Evolutionary conservation across 2,113 vertebrate species (phyloP).

Genomic region (Neolamprologus cancellatus): DNA sequence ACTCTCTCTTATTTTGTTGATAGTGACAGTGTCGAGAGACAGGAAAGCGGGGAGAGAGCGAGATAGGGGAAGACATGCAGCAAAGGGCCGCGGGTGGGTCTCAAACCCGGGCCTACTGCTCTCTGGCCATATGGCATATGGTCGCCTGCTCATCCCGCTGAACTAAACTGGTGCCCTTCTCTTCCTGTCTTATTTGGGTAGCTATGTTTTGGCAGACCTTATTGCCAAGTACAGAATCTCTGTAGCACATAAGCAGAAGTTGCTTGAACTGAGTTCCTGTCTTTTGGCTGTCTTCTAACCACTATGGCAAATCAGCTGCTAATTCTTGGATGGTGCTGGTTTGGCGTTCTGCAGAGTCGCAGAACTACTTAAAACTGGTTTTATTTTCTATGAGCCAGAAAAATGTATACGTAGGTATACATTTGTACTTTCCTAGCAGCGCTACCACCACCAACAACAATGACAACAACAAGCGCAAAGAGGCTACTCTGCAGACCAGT

Average conservation of each 20-base stretch:
- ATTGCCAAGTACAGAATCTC: neutral
- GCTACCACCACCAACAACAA: accelerated
- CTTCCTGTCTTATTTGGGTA: neutral
- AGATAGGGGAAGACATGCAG: neutral
- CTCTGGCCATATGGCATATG: neutral
- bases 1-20: neutral
- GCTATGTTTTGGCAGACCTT: neutral
- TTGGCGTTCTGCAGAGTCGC: neutral
- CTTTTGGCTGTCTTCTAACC: neutral
- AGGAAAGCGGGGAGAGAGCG: neutral
- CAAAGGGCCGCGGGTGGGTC: neutral
- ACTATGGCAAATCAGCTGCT: neutral
- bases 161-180: neutral
- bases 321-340: neutral
- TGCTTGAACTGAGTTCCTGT: neutral
- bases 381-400: neutral
- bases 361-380: neutral
- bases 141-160: neutral
- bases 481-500: neutral
- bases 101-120: neutral
- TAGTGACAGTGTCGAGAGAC: neutral
- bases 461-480: no score
- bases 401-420: neutral
- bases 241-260: neutral
- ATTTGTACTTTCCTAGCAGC: neutral